Base-by-base conservation (phyloP, 2,888 invertebrate genomes). In the Drymonia ruficornis region DNA sequence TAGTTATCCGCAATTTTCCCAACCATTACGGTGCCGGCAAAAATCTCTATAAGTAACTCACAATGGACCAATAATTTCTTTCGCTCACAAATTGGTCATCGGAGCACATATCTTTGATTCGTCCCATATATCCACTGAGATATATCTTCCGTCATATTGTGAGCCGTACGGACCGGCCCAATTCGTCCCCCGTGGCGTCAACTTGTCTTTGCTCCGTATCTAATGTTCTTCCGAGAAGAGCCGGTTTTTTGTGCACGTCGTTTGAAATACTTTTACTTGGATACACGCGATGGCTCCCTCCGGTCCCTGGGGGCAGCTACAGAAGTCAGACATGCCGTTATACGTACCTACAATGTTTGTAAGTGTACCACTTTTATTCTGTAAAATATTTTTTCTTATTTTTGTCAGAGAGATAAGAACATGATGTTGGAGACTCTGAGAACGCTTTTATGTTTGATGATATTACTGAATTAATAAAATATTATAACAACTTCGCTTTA, bases 91-190 rank as follows among this genome's bases (percentile, higher is more conserved):
- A 67, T 56, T 54, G 62, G 48, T 60, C 58, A 67, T 51, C 52
- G 56, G 56, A 60, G 59, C 63, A 59, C 53, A 70, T 55, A 56
- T 60, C 51, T 59, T 58, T 61, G 71, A 69, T 70, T 65, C 62
- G 59, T 53, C 55, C 19, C 53, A 31, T 51, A 59, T 55, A 56
- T 58, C 54, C 51, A 52, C 50, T 45, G 45, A 60, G 49, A 48
- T 46, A 56, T 55, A 60, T 58, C 28, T 63, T 46, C 55, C 51
- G 48, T 61, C 57, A 61, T 56, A 56, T 65, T 49, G 57, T 18
- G 56, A 59, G 31, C 55, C 34, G 12, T 18, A 34, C 23, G 44
- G 29, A 46, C 18, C 46, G 46, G 40, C 49, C n/a, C 48, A 50
- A 56, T 34, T 48, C n/a, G 55, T 59, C 63, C 53, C 57, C 23